Conservation (phyloP, 2,113 vertebrate species). For the Tympanuchus pallidicinctus region DNA sequence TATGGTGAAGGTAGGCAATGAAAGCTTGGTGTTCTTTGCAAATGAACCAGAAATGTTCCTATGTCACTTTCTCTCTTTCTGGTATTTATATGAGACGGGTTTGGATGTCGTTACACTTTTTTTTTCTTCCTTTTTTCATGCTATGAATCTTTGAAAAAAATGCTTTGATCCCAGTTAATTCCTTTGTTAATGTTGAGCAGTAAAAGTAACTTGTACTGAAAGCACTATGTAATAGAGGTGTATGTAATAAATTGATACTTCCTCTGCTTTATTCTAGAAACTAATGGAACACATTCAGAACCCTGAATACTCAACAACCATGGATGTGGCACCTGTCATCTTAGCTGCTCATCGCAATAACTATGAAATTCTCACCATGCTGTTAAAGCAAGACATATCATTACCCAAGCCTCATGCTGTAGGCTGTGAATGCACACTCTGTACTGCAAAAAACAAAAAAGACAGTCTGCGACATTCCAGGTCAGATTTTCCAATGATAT, state of each 20-base stretch:
- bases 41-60: background rate
- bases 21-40: background rate
- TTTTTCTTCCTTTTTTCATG: background rate
- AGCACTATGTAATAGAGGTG: background rate
- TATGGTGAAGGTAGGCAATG: background rate
- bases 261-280: conserved; percentile 83
- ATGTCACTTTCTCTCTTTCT: background rate
- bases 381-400: conserved; percentile 97
- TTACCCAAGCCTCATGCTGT: conserved; percentile 97
- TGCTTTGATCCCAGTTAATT: background rate
- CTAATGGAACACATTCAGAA: conserved; percentile 98
- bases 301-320: conserved; percentile 97
- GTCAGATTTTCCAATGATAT: conserved; percentile 60
- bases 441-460: conserved; percentile 99
- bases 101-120: background rate
- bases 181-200: background rate
- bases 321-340: conserved; percentile 98
- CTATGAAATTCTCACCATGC: conserved; percentile 98
- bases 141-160: background rate
- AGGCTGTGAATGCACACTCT: conserved; percentile 96
- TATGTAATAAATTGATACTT: conserved; percentile 37
- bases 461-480: conserved; percentile 97
- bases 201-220: background rate
- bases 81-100: background rate
- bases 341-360: conserved; percentile 98